phyloP scores from a whole-genome alignment of 2,113 vertebrate species.

The Dermatemys mawii region DNA sequence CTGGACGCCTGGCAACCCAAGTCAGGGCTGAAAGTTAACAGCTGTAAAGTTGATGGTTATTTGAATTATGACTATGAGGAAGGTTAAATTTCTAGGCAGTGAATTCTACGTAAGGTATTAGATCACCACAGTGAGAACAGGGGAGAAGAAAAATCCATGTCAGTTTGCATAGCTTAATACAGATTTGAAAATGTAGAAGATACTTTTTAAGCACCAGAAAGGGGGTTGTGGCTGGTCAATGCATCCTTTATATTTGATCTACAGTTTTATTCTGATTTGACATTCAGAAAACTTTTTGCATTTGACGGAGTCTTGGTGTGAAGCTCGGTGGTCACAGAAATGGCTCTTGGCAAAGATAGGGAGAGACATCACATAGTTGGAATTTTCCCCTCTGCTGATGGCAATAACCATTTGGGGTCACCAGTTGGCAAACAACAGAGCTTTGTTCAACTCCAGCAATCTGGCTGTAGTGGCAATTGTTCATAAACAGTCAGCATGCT shows the following conservation, averaged over 20 bases:
- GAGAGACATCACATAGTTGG: not conserved
- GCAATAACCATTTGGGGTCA: not conserved
- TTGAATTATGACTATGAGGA: not conserved
- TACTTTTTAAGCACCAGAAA: not conserved
- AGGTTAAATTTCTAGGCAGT: not conserved
- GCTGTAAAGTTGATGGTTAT: not conserved
- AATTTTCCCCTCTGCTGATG: not conserved
- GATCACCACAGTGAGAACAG: not conserved
- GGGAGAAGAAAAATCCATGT: not conserved
- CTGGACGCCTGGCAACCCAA: too few species aligned
- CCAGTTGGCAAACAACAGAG: not conserved
- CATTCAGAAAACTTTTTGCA: not conserved
- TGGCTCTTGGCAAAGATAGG: not conserved
- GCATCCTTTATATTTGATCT: not conserved
- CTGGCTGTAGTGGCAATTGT: not conserved
- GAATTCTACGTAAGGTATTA: not conserved
- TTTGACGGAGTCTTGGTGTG: not conserved
- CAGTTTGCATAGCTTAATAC: not conserved
- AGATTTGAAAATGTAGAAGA: not conserved
- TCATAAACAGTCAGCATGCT: not conserved
- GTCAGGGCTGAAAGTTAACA: not conserved
- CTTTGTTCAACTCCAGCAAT: slow-evolving; percentile 33
- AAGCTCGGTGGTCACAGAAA: not conserved
- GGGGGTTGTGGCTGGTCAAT: not conserved
- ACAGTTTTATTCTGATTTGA: not conserved